These are phyloP conservation scores for Anarhynchus alexandrinus DNA, from an alignment of 2,113 vertebrate species.

Conservation along the genomic window DNA sequence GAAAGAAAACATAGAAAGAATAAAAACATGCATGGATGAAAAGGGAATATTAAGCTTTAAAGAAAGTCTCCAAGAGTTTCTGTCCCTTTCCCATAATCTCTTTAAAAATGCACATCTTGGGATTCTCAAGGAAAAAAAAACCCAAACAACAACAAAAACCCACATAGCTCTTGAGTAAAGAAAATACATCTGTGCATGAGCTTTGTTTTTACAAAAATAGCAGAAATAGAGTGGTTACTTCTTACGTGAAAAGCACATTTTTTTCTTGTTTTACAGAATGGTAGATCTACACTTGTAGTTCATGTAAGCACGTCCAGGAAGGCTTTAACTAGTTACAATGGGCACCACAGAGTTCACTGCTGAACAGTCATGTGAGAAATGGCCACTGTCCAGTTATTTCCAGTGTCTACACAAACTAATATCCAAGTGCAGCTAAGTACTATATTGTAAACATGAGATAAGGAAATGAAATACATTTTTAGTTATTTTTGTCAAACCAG, in stretches of 20 bases:
- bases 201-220: not conserved
- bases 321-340: not conserved
- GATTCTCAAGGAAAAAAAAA: not conserved
- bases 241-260: fast-evolving
- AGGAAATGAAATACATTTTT: not conserved
- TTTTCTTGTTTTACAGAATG: not conserved
- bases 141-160: not conserved
- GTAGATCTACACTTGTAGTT: not conserved
- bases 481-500: not conserved
- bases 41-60: not conserved
- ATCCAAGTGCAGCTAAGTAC: not conserved
- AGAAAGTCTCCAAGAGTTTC: not conserved
- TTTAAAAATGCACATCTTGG: not conserved
- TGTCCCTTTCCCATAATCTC: not conserved
- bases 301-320: not conserved
- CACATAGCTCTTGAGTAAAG: not conserved
- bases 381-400: no score
- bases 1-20: not conserved
- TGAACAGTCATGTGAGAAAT: not conserved
- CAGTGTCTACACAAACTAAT: not conserved
- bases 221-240: not conserved
- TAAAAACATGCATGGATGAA: not conserved
- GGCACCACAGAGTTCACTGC: not conserved
- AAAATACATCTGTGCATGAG: not conserved
- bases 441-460: not conserved